Percentiles rank a stretch among this genome's conserved stretches.
phyloP scores from a whole-genome alignment of 2,113 vertebrate species.

The Electrona antarctica region DNA sequence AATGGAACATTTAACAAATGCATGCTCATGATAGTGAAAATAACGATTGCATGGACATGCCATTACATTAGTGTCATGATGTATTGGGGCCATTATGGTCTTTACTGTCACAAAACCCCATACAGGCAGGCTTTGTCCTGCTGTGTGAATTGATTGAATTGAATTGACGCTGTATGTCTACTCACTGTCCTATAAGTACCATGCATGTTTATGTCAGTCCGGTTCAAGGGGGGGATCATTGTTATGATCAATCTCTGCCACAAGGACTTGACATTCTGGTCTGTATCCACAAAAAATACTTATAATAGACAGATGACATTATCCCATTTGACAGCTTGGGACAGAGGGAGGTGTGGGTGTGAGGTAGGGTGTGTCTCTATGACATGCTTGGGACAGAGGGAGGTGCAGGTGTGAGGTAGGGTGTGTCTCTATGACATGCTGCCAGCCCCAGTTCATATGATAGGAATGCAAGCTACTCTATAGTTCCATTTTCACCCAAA shows the following conservation, averaged over 20 bases:
- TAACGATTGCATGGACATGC: constrained; percentile 16
- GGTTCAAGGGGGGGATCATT: too few species aligned
- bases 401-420: neutral
- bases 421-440: neutral
- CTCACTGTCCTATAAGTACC: too few species aligned
- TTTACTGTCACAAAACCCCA: too few species aligned
- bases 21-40: constrained; percentile 22
- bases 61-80: neutral
- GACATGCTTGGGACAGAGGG: neutral
- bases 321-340: neutral
- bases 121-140: too few species aligned
- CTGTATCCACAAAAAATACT: too few species aligned
- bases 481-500: neutral
- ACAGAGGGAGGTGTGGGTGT: neutral
- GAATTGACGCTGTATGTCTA: too few species aligned
- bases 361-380: neutral
- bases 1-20: constrained; percentile 19
- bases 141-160: too few species aligned
- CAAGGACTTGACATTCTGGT: too few species aligned
- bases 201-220: too few species aligned
- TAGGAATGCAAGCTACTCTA: neutral
- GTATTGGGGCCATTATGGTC: too few species aligned
- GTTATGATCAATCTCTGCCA: too few species aligned
- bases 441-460: neutral
- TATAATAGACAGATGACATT: neutral